Conservation (phyloP, 2,888 invertebrate species). For the Empis stercorea region DNA sequence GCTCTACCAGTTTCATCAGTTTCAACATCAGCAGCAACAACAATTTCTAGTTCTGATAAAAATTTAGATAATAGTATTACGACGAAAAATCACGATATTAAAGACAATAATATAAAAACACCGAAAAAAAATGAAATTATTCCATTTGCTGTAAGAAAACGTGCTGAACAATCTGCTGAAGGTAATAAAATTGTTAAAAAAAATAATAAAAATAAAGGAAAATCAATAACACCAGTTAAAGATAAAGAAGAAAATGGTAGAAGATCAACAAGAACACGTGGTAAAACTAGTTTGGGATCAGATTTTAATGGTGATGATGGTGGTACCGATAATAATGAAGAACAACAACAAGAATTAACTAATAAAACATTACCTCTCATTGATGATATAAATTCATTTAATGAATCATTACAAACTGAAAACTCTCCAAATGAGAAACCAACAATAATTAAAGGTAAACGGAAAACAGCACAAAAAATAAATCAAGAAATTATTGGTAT, state of each 20-base stretch:
- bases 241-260: constrained; percentile 28
- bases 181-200: constrained; percentile 36
- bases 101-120: constrained; percentile 8
- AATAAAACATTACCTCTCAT: neutral
- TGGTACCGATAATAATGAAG: constrained; percentile 4
- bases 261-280: constrained; percentile 25
- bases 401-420: neutral
- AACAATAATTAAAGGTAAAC: neutral
- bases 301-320: constrained; percentile 16
- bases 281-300: constrained; percentile 15
- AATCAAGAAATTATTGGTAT: neutral
- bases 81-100: constrained; percentile 6
- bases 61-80: neutral
- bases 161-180: constrained; percentile 37
- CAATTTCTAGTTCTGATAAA: neutral
- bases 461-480: too few relatives aligned
- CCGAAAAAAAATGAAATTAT: constrained; percentile 19
- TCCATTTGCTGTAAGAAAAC: constrained; percentile 44
- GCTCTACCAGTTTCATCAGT: constrained; percentile 23
- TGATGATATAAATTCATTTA: too few relatives aligned
- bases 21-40: constrained; percentile 6
- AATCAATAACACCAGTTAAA: constrained; percentile 28
- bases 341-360: neutral
- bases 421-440: neutral
- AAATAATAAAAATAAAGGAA: constrained; percentile 46